Evolutionary conservation across 2,113 vertebrate genomes (phyloP).

Genomic region (Xenopus borealis): DNA sequence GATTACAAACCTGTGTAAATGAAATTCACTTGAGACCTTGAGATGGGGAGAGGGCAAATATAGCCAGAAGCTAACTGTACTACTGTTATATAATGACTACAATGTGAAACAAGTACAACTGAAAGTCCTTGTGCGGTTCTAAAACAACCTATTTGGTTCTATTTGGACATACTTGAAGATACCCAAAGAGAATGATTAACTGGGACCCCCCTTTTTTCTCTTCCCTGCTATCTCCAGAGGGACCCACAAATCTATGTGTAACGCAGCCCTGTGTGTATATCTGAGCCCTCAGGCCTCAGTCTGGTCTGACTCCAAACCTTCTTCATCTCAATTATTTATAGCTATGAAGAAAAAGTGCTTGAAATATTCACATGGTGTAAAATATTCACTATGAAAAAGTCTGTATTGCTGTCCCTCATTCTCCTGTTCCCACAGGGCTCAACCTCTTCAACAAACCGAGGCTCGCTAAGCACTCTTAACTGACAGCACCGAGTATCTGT

Average conservation of each 20-base stretch:
- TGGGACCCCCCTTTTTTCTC: neutral
- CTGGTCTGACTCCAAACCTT: neutral
- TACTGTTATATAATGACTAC: too few species aligned
- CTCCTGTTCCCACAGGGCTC: neutral
- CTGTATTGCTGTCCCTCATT: constrained; percentile 6
- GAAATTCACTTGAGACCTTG: too few species aligned
- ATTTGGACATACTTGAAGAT: too few species aligned
- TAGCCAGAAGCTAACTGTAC: too few species aligned
- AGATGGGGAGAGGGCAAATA: too few species aligned
- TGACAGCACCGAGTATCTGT: too few species aligned
- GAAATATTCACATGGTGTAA: constrained; percentile 33
- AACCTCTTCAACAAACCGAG: neutral
- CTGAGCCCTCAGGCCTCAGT: constrained; percentile 1
- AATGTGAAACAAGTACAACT: too few species aligned
- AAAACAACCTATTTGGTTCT: too few species aligned
- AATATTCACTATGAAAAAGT: constrained; percentile 30
- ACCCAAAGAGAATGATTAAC: too few species aligned
- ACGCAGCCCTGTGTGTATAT: constrained; percentile 1
- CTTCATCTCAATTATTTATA: constrained; percentile 31
- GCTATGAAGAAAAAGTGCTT: constrained; percentile 12
- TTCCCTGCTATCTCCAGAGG: constrained; percentile 9
- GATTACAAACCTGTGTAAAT: too few species aligned
- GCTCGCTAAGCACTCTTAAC: neutral
- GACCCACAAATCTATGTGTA: neutral
- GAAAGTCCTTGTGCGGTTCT: too few species aligned